Percentiles rank a stretch among this genome's conserved stretches.
Evolutionary conservation across 1,140 invertebrate genomes (phyloP).

Genomic region (Paraescarpia echinospica): DNA sequence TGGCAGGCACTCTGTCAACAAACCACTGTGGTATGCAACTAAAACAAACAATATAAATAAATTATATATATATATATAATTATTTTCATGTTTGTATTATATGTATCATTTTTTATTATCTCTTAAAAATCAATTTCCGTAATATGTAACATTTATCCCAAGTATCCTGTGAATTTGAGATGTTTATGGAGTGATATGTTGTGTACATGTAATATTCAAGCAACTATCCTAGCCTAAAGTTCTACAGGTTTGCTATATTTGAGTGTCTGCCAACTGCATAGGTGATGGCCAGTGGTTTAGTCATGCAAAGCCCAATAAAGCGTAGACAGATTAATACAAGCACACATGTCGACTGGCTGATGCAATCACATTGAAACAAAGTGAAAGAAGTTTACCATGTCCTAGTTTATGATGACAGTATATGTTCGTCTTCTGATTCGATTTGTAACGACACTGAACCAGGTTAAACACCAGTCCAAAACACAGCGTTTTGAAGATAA

Average conservation of each 20-base stretch:
- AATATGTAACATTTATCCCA: neutral
- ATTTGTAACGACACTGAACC: no score
- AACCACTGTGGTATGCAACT: neutral
- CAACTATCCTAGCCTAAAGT: neutral
- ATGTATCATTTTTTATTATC: neutral
- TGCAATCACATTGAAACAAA: neutral
- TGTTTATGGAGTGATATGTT: neutral
- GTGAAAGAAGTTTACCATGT: neutral
- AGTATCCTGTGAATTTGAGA: neutral
- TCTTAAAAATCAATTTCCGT: neutral
- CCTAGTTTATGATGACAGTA: no score
- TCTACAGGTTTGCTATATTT: neutral
- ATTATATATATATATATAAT: no score
- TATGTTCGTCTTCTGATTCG: no score
- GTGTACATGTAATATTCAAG: neutral
- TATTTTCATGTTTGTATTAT: no score
- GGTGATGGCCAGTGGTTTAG: neutral
- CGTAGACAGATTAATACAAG: slow-evolving; percentile 7
- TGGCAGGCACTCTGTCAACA: neutral
- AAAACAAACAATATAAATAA: no score
- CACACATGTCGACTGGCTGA: slow-evolving; percentile 7
- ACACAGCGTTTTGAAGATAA: no score
- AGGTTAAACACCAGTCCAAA: no score
- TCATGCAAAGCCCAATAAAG: neutral
- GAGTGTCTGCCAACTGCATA: neutral